Evolutionary conservation across 2,113 vertebrate genomes (phyloP).

Genomic region (Rissa tridactyla): DNA sequence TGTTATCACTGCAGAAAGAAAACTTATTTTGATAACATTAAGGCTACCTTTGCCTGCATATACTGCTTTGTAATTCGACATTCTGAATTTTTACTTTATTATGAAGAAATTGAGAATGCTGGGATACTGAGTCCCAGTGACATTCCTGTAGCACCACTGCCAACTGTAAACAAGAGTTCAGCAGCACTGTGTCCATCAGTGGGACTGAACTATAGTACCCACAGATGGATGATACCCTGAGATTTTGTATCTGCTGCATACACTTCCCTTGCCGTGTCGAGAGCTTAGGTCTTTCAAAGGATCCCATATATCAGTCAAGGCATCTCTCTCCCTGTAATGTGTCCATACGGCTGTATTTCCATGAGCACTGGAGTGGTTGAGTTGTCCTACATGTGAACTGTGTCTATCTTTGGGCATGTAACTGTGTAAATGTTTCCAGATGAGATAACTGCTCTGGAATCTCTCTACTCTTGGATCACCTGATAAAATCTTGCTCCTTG

Average conservation of each 20-base stretch:
- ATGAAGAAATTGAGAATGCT: background rate
- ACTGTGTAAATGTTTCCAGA: background rate
- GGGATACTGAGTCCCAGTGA: background rate
- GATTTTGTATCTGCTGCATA: background rate
- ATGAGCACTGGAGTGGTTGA: rapidly evolving
- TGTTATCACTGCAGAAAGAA: background rate
- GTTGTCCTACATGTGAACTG: background rate
- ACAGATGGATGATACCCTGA: background rate
- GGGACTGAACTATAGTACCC: background rate
- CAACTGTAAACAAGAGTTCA: background rate
- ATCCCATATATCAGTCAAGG: background rate
- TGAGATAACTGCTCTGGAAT: background rate
- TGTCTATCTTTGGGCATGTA: rapidly evolving
- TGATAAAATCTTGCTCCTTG: background rate
- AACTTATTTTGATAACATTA: background rate
- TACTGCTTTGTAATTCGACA: background rate
- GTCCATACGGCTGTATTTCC: background rate
- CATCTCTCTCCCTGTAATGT: background rate
- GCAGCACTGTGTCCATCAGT: rapidly evolving
- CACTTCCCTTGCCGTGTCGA: background rate
- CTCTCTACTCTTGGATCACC: background rate
- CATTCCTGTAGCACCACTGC: background rate
- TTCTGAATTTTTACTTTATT: background rate
- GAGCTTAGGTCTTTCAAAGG: background rate
- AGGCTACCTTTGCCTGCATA: background rate